Evolutionary conservation across 2,113 vertebrate genomes (phyloP).

Genomic region (Dasypus novemcinctus): DNA sequence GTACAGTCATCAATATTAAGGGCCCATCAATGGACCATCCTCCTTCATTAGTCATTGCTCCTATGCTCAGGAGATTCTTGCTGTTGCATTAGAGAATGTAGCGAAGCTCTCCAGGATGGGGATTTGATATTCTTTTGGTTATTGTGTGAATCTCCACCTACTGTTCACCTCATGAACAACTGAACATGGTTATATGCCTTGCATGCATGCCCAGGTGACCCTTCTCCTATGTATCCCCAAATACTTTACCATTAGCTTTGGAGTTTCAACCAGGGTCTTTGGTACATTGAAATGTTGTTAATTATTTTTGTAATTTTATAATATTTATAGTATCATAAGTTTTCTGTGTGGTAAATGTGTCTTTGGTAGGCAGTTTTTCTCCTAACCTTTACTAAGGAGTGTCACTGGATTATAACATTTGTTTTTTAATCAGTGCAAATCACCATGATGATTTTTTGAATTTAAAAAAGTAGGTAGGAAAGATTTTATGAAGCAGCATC

Average conservation of each 20-base stretch:
- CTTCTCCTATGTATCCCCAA: no score
- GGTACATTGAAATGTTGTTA: background rate
- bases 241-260: background rate
- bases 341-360: background rate
- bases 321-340: background rate
- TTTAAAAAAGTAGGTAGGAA: background rate
- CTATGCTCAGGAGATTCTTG: no score
- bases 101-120: no score
- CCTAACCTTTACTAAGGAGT: background rate
- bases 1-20: no score
- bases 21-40: no score
- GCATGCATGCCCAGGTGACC: no score
- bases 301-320: conserved; percentile 26
- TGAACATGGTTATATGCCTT: no score
- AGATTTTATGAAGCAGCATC: background rate
- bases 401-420: background rate
- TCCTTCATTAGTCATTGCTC: no score
- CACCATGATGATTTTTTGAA: background rate
- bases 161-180: no score
- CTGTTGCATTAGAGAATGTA: no score
- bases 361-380: background rate
- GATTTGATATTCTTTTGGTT: no score
- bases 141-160: no score
- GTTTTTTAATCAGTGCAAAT: background rate
- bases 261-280: background rate